Percentiles rank a stretch among this genome's conserved stretches.
Evolutionary conservation across 2,113 vertebrate genomes (phyloP).

Genomic region (Sterna hirundo): DNA sequence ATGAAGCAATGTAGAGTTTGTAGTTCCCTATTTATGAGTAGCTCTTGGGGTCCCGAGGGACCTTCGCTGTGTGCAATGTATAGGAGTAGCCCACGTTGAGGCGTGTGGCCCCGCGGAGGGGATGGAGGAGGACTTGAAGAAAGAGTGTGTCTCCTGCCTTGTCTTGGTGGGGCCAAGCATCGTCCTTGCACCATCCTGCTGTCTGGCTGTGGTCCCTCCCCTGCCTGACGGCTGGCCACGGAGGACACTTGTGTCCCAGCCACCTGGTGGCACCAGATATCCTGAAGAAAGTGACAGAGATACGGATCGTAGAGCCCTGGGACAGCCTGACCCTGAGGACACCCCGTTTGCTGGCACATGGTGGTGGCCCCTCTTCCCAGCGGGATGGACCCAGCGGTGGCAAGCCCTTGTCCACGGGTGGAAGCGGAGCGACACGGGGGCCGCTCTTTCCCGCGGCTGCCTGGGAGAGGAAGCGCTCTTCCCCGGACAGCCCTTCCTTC

Average conservation of each 20-base stretch:
- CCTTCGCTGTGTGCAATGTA: conserved; percentile 53
- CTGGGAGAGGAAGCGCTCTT: background rate
- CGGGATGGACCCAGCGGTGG: background rate
- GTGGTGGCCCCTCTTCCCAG: background rate
- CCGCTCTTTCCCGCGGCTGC: background rate
- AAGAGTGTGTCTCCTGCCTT: background rate
- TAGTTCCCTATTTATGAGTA: conserved; percentile 62
- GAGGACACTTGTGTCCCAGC: background rate
- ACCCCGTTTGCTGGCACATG: fast-evolving
- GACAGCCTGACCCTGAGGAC: background rate
- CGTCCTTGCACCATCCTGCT: background rate
- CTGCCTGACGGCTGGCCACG: background rate
- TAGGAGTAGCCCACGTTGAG: background rate
- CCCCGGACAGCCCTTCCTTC: background rate
- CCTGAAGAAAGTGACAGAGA: background rate
- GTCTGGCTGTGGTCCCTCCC: background rate
- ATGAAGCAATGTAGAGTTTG: background rate
- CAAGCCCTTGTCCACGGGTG: fast-evolving
- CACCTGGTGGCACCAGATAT: background rate
- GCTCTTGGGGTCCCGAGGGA: conserved; percentile 17
- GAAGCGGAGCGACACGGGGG: fast-evolving
- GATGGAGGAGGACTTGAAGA: background rate
- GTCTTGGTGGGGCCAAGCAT: background rate
- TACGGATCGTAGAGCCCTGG: background rate
- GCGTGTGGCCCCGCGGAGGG: background rate